A percentile compares a stretch with the other conserved stretches of the same genome.
These are phyloP conservation scores for Chionoecetes opilio DNA, from an alignment of 1,140 invertebrate species.

Conservation along the genomic window DNA sequence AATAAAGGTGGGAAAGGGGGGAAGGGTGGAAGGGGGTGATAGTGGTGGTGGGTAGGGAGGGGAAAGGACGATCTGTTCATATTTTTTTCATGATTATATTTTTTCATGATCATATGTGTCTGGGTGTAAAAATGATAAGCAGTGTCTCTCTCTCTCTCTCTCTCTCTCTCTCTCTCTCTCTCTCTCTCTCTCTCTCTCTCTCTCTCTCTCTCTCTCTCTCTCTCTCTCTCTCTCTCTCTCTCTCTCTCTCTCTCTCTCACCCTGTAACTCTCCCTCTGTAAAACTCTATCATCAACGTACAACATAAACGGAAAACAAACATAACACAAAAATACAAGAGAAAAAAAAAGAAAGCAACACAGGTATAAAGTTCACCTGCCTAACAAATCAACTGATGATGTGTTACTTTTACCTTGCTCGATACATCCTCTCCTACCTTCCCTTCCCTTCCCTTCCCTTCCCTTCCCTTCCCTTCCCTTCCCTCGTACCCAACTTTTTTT, in stretches of 20 bases:
- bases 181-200: neutral
- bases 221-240: neutral
- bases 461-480: no score
- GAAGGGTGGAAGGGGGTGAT: no score
- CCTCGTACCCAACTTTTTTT: no score
- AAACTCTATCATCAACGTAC: neutral
- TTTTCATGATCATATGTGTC: neutral
- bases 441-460: no score
- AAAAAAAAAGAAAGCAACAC: no score
- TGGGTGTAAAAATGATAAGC: slow-evolving; percentile 12
- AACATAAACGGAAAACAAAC: slow-evolving; percentile 11
- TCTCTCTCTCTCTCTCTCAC: slow-evolving; percentile 1
- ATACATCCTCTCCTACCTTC: no score
- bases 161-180: slow-evolving; percentile 14
- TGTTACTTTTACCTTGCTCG: neutral
- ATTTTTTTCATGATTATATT: slow-evolving; percentile 25
- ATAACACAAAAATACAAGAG: neutral
- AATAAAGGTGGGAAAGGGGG: no score
- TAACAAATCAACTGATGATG: neutral
- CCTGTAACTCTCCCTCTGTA: no score
- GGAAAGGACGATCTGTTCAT: no score
- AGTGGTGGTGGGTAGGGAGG: no score
- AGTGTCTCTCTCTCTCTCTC: neutral
- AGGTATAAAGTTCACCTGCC: neutral
- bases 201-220: slow-evolving; percentile 41